Base-by-base conservation (phyloP, 2,888 invertebrate species). In the Fragum fragum region DNA sequence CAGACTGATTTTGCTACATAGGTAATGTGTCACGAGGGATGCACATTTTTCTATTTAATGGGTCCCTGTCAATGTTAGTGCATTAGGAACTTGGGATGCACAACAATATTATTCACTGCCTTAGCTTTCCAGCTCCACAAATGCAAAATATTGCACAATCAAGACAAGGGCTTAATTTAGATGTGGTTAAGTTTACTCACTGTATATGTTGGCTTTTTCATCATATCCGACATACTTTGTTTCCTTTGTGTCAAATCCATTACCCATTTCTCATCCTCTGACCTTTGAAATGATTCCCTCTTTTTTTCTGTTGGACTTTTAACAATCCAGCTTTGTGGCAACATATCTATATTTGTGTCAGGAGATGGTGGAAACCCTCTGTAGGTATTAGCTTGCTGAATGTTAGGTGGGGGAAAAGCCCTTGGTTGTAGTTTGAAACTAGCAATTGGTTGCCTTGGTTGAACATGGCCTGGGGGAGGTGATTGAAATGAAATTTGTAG, bases 191-290 rank as follows among this genome's bases (percentile, higher is more conserved):
- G 9, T 9, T 23, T n/a, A 23, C 42, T 66, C 11, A 66, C 66
- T 26, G 66, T 66, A 21, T 36, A 18, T 11, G 42, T 42, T 23
- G 39, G 11, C 23, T 42, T 26, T 36, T 66, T 39, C 36, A 21
- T n/a, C 0, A 1, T 14, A 21, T 66, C 26, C 9, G 7, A 23
- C 11, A 7, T 23, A n/a, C 42, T 66, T 1, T 14, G 23, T 21
- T 16, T 42, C 36, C 26, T 5, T 26, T 66, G n/a, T 9, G 28
- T 66, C 66, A 42, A 66, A 5, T 66, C n/a, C 1, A 9, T 23
- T 26, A 66, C 21, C 66, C 66, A 66, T 39, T 66, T 18, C 21
- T 66, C 66, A 66, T 66, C 66, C 21, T 66, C 66, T 23, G 16
- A 1, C 36, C 29, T 66, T 26, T 66, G 42, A 42, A 42, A 2